Conservation (phyloP, 2,113 vertebrate genomes). For the Spea bombifrons region DNA sequence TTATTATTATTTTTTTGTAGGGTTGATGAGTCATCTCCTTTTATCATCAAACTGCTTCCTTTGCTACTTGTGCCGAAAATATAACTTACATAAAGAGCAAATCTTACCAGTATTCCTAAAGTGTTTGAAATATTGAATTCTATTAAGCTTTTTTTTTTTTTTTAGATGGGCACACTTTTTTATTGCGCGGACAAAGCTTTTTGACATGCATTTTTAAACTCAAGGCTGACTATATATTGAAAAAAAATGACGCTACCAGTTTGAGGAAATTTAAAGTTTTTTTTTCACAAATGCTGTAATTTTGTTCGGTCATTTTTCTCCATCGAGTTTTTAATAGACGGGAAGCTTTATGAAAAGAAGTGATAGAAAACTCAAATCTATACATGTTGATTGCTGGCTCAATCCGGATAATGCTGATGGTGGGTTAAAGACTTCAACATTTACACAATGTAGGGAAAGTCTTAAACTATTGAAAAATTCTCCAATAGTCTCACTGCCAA, state of each 20-base stretch:
- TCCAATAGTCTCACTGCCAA: no score
- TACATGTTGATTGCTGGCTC: slow-evolving; percentile 22
- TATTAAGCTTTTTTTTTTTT: slow-evolving; percentile 1
- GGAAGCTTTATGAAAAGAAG: neutral
- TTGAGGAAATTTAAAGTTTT: neutral
- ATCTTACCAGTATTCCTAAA: neutral
- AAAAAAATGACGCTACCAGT: neutral
- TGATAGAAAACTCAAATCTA: slow-evolving; percentile 6
- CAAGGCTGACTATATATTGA: neutral
- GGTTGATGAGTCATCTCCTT: slow-evolving; percentile 6
- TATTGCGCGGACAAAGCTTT: neutral
- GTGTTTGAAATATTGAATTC: slow-evolving; percentile 3
- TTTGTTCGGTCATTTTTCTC: no score
- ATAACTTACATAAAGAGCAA: slow-evolving; percentile 10
- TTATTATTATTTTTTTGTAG: neutral
- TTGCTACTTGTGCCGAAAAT: slow-evolving; percentile 25
- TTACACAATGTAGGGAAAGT: no score
- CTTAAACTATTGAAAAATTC: neutral
- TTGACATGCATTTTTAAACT: slow-evolving; percentile 2
- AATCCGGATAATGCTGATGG: slow-evolving; percentile 31
- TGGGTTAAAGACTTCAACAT: slow-evolving; percentile 27
- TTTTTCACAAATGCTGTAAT: neutral
- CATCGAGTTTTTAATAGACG: slow-evolving; percentile 7
- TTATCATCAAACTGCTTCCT: slow-evolving; percentile 11
- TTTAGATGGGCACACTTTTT: neutral